phyloP scores from a whole-genome alignment of 1,140 invertebrate species.

The Trichogramma pretiosum region DNA sequence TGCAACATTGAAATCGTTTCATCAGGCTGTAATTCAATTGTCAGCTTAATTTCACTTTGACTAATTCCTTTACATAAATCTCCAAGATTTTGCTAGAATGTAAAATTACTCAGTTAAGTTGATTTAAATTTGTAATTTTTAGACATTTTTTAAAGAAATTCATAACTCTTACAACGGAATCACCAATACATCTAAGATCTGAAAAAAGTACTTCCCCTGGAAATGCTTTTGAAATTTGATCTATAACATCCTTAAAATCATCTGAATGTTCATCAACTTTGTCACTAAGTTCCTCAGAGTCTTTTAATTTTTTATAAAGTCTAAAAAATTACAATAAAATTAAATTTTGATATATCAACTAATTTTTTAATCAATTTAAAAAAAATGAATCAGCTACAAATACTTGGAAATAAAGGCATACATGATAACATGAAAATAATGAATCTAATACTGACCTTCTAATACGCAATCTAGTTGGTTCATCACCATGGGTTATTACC shows the following conservation, averaged over 20 bases:
- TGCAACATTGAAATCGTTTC: constrained; percentile 37
- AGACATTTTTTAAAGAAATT: constrained; percentile 5
- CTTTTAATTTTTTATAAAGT: constrained; percentile 37
- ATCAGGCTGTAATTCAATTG: constrained; percentile 35
- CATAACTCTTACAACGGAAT: constrained; percentile 32
- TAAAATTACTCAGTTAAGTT: constrained; percentile 8
- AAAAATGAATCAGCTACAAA: background rate
- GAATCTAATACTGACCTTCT: constrained; percentile 28
- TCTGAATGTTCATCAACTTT: constrained; percentile 31
- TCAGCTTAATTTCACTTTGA: constrained; percentile 37
- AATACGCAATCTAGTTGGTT: constrained; percentile 39
- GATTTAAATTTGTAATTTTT: constrained; percentile 6
- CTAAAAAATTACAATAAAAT: constrained; percentile 19
- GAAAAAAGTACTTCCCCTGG: constrained; percentile 30
- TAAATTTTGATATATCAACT: constrained; percentile 1
- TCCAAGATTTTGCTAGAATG: constrained; percentile 35
- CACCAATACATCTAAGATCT: constrained; percentile 33
- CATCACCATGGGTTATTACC: constrained; percentile 38
- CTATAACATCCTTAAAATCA: constrained; percentile 35
- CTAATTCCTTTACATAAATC: constrained; percentile 36
- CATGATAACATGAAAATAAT: too few relatives aligned
- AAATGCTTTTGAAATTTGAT: constrained; percentile 35
- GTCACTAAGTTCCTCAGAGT: constrained; percentile 28
- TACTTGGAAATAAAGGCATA: constrained; percentile 8
- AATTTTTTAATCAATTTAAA: constrained; percentile 5